A percentile compares a stretch with the other conserved stretches of the same genome.
Evolutionary conservation across 1,140 invertebrate species (phyloP).

Genomic region (Zophobas morio): DNA sequence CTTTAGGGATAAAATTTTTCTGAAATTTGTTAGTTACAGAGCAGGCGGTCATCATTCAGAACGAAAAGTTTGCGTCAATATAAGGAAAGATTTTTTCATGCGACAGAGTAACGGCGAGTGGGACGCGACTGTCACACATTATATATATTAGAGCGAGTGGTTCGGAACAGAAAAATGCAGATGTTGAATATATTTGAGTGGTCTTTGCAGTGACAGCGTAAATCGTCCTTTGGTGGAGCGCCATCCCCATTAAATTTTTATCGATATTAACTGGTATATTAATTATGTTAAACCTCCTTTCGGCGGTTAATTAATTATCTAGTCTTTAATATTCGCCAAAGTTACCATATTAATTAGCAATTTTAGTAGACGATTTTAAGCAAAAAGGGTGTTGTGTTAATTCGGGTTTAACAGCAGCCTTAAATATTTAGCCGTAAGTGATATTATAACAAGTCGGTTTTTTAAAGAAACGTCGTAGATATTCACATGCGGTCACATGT

Average conservation of each 20-base stretch:
- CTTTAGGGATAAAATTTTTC: too few relatives aligned
- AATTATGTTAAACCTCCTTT: conserved; percentile 4
- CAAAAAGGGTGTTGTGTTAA: too few relatives aligned
- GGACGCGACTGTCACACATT: too few relatives aligned
- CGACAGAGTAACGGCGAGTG: too few relatives aligned
- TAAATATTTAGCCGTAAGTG: too few relatives aligned
- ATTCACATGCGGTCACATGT: conserved; percentile 2
- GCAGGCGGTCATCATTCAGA: too few relatives aligned
- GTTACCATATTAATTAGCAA: neutral
- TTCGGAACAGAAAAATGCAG: too few relatives aligned
- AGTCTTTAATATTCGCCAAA: neutral
- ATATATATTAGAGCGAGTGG: too few relatives aligned
- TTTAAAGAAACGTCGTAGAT: neutral
- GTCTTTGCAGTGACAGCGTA: neutral
- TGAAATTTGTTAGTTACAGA: too few relatives aligned
- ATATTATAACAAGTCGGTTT: neutral
- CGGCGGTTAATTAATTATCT: neutral
- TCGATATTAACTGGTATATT: neutral
- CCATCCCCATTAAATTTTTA: neutral
- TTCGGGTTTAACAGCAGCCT: too few relatives aligned
- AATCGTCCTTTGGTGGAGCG: neutral
- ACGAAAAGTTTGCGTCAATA: too few relatives aligned
- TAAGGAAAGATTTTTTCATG: too few relatives aligned
- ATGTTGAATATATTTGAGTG: neutral
- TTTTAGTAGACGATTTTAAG: neutral